Evolutionary conservation across 2,113 vertebrate species (phyloP).

Genomic region (Marcusenius ussheri): DNA sequence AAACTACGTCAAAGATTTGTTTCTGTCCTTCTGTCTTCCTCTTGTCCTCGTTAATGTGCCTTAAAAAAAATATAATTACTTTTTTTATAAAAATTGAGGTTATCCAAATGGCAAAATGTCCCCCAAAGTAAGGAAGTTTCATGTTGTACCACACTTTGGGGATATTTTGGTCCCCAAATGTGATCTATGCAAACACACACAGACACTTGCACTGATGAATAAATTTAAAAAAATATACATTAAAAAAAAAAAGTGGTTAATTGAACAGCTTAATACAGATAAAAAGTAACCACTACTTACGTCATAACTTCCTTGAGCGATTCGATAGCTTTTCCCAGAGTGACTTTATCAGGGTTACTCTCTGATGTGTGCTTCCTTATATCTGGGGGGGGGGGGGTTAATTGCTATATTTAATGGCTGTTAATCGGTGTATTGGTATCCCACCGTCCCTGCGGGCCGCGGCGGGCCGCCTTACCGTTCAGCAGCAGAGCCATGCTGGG

Average conservation of each 20-base stretch:
- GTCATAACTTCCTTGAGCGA: constrained; percentile 97
- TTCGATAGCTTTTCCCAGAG: constrained; percentile 86
- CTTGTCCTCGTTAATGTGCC: constrained; percentile 98
- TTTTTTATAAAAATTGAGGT: no score
- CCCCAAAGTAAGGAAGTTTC: no score
- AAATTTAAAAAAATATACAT: no score
- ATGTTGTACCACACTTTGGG: no score
- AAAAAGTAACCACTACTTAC: constrained; percentile 60
- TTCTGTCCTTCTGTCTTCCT: constrained; percentile 96
- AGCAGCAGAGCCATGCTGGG: constrained; percentile 88
- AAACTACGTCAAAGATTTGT: constrained; percentile 96
- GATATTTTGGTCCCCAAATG: no score
- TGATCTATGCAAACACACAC: no score
- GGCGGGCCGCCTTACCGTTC: constrained; percentile 69
- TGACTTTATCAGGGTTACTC: constrained; percentile 90
- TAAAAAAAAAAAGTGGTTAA: not conserved
- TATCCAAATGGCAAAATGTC: no score
- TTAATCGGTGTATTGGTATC: not conserved
- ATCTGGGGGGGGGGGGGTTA: constrained; percentile 55
- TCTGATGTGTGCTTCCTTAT: constrained; percentile 92
- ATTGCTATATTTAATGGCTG: not conserved
- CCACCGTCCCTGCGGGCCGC: not conserved
- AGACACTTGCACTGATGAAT: no score
- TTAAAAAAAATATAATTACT: constrained; percentile 35
- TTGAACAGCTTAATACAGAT: not conserved